Percentiles rank a stretch among this genome's conserved stretches.
phyloP scores from a whole-genome alignment of 2,888 invertebrate genomes.

The Acanthosepion esculentum region DNA sequence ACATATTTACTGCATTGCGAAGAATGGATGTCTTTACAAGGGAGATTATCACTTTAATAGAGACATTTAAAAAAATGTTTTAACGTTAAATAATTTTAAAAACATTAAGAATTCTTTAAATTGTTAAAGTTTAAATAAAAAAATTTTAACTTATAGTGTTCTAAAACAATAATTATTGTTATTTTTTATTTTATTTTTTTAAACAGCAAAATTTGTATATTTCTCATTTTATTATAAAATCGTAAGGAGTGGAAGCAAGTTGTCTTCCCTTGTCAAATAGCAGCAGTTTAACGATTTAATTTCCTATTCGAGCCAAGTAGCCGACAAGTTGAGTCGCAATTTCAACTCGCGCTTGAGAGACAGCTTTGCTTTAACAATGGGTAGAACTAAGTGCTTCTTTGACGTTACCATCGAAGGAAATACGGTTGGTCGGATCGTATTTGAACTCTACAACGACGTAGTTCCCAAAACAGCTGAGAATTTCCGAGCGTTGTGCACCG shows the following conservation, averaged over 20 bases:
- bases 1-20: no score
- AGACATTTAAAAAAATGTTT: no score
- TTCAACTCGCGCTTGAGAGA: not conserved
- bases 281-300: not conserved
- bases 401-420: not conserved
- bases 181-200: no score
- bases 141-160: no score
- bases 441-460: not conserved
- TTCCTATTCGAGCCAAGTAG: not conserved
- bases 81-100: no score
- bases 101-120: no score
- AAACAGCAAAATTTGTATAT: no score
- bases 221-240: not conserved
- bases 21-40: no score
- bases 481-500: slow-evolving; percentile 96
- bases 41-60: no score
- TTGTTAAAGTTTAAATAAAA: no score
- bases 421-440: not conserved
- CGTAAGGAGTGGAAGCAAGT: not conserved
- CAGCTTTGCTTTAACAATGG: not conserved
- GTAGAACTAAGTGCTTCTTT: not conserved
- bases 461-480: slow-evolving; percentile 77
- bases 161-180: no score
- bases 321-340: not conserved
- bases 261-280: not conserved